A percentile compares a stretch with the other conserved stretches of the same genome.
These are phyloP conservation scores for Dicerorhinus sumatrensis DNA, from an alignment of 2,113 vertebrate genomes.

Conservation along the genomic window DNA sequence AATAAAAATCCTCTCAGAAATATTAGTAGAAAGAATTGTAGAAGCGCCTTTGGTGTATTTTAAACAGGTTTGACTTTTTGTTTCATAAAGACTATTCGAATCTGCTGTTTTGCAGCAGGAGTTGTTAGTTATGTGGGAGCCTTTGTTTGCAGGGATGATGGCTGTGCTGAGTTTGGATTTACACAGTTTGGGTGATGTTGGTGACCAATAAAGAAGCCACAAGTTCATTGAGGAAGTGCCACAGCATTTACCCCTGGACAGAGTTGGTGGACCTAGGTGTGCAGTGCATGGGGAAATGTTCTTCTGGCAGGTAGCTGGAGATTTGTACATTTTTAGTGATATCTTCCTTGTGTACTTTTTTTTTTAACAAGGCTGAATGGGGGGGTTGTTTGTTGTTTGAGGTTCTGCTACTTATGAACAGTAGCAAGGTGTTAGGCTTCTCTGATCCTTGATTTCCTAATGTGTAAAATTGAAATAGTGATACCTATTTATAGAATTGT, in stretches of 20 bases:
- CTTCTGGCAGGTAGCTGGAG: background rate
- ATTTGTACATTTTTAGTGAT: background rate
- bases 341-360: background rate
- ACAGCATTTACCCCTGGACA: background rate
- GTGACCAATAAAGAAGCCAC: background rate
- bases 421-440: background rate
- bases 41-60: background rate
- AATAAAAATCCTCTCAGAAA: constrained; percentile 48
- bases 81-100: background rate
- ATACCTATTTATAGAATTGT: background rate
- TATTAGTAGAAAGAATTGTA: background rate
- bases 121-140: background rate
- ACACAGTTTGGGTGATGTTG: background rate
- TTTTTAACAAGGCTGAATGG: background rate
- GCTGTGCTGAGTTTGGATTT: background rate
- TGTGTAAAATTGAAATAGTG: background rate
- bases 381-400: background rate
- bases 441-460: background rate
- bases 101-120: background rate
- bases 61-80: background rate
- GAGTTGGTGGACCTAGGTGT: background rate
- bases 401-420: background rate
- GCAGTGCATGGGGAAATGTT: background rate
- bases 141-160: background rate
- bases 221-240: background rate